A percentile compares a stretch with the other conserved stretches of the same genome.
Evolutionary conservation across 2,113 vertebrate genomes (phyloP).

Genomic region (Pachyramphus minor): DNA sequence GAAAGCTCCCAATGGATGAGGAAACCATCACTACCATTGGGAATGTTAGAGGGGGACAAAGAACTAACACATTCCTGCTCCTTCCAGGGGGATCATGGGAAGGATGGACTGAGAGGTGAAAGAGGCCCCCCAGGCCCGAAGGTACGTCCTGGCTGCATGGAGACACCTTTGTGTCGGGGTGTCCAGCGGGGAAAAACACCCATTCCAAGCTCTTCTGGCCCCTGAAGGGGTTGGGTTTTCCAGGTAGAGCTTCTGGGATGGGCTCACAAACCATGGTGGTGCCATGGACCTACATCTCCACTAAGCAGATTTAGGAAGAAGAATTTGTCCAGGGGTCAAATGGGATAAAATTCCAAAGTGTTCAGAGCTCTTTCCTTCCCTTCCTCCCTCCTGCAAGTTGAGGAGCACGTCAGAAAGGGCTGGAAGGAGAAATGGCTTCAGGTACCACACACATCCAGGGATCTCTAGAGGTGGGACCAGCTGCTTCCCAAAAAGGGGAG

Average conservation of each 20-base stretch:
- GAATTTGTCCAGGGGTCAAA: background rate
- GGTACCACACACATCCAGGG: background rate
- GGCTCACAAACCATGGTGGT: background rate
- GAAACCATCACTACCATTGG: background rate
- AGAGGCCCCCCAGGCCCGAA: constrained; percentile 73
- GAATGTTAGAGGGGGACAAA: background rate
- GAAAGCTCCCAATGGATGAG: too few relatives aligned
- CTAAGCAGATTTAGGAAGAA: background rate
- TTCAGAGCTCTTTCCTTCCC: background rate
- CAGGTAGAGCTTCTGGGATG: background rate
- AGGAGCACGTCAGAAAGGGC: background rate
- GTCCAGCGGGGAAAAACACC: background rate
- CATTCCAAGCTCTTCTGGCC: background rate
- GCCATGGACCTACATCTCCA: too few relatives aligned
- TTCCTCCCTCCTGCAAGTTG: background rate
- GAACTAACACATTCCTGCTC: background rate
- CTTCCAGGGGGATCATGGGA: constrained; percentile 65
- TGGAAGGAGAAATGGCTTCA: background rate
- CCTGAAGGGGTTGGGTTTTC: background rate
- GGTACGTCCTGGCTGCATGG: constrained; percentile 57
- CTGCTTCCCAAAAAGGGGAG: background rate
- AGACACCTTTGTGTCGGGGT: too few relatives aligned
- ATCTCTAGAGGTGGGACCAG: background rate
- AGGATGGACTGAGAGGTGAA: constrained; percentile 66
- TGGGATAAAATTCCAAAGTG: background rate